Conservation (phyloP, 1,140 invertebrate species). For the Sarcophaga peregrina region DNA sequence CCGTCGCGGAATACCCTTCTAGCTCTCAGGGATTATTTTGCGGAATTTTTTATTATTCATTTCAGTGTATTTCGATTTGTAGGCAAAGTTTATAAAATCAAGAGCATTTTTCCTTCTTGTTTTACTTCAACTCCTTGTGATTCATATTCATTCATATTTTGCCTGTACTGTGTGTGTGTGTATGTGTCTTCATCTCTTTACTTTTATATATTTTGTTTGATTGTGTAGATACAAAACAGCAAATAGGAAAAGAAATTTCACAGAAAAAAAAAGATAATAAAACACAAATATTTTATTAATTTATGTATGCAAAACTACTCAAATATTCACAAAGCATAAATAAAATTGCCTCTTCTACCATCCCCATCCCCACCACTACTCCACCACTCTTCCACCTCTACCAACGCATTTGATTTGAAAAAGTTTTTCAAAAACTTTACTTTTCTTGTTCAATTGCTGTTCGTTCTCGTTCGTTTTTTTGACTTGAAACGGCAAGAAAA, state of each 20-base stretch:
- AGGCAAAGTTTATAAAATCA: too few species aligned
- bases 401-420: not conserved
- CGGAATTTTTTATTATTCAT: too few species aligned
- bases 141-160: not conserved
- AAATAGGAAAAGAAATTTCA: not conserved
- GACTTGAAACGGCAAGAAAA: not conserved
- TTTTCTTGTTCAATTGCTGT: not conserved
- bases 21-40: too few species aligned
- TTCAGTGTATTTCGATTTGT: too few species aligned
- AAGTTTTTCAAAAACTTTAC: constrained; percentile 34
- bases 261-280: constrained; percentile 31
- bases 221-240: too few species aligned
- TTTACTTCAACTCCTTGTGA: too few species aligned
- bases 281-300: constrained; percentile 42
- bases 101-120: too few species aligned
- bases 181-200: not conserved
- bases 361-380: not conserved
- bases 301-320: constrained; percentile 40
- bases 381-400: too few species aligned
- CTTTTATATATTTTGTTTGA: constrained; percentile 9
- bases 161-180: not conserved
- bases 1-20: too few species aligned
- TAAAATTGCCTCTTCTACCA: not conserved
- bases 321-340: constrained; percentile 40
- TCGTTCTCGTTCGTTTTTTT: not conserved